Base-by-base conservation (phyloP, 1,140 invertebrate species). In the Eurosta solidaginis region DNA sequence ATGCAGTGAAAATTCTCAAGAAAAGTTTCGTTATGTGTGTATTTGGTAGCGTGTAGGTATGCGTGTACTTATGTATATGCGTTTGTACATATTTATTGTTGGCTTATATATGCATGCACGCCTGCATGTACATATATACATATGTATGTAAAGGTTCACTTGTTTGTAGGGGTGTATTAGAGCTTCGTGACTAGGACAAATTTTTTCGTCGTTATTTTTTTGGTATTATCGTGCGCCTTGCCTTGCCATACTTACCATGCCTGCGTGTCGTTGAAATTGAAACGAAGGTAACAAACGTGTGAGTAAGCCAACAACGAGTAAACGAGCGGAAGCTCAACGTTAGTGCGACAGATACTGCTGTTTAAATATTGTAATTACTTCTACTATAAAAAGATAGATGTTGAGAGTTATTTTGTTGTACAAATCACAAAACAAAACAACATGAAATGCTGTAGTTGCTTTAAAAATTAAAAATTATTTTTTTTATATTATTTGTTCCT, bases 1-100 rank as follows among this genome's bases (percentile, higher is more conserved):
- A 75, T 75, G 12, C 29, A 47, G 74, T 75, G 74, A 50, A 75
- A 75, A 75, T 33, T 50, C 29, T 9, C 44, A 75, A 75, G 74
- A 75, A 47, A 75, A 29, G n/a, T 75, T 50, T 75, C 42, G 42
- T 40, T 75, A 50, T 75, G 74, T 75, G 74, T 75, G 74, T 75
- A 45, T 75, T 75, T 47, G 74, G 27, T 3, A 47, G 74, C 74
- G 42, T 75, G 74, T 75, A 68, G 29, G 59, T 68, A 68, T 68
- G 59, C 33, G 54, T 63, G 52, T 59, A 29, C 10, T 10, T 6
- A 59, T 17, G 27, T n/a, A 59, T 59, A 40, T n/a, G 17, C 5
- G 59, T 68, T 68, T 68, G 59, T 40, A 40, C 3, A 4, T 25
- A 17, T 68, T n/a, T n/a, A n/a, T n/a, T n/a, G n/a, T n/a, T n/a